Percentiles rank a stretch among this genome's conserved stretches.
Conservation (phyloP, 2,113 vertebrate genomes). For the Malurus alboscapulatus region DNA sequence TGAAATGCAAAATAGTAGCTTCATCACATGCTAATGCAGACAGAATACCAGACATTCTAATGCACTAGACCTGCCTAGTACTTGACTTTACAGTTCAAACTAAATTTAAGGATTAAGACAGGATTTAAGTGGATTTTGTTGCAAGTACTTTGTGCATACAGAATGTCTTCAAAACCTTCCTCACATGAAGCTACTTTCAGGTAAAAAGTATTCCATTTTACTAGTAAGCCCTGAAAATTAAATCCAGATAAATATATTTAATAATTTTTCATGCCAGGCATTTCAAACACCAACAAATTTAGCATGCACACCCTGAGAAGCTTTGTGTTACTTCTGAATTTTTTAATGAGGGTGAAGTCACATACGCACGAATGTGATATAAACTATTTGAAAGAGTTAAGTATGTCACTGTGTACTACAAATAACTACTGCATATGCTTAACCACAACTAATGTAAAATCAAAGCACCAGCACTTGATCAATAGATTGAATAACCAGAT, state of each 20-base stretch:
- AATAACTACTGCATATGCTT: not conserved
- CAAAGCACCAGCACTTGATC: not conserved
- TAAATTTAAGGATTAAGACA: too few species aligned
- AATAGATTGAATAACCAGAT: not conserved
- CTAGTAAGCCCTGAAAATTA: not conserved
- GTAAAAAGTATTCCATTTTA: not conserved
- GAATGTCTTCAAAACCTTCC: not conserved
- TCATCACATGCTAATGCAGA: not conserved
- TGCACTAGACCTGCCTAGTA: not conserved
- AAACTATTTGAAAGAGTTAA: not conserved
- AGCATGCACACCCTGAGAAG: not conserved
- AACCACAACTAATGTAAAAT: not conserved
- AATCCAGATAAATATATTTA: not conserved
- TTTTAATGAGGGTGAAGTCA: not conserved
- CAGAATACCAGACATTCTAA: not conserved
- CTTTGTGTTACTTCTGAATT: not conserved
- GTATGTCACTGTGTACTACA: not conserved
- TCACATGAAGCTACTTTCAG: not conserved
- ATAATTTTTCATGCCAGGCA: not conserved
- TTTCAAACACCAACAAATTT: not conserved
- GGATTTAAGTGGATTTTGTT: slow-evolving; percentile 8
- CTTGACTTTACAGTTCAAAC: not conserved
- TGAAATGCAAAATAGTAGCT: not conserved
- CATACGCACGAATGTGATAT: not conserved
- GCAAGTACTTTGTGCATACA: not conserved